Evolutionary conservation across 2,888 invertebrate species (phyloP).

Genomic region (Eristalinus sepulchralis): DNA sequence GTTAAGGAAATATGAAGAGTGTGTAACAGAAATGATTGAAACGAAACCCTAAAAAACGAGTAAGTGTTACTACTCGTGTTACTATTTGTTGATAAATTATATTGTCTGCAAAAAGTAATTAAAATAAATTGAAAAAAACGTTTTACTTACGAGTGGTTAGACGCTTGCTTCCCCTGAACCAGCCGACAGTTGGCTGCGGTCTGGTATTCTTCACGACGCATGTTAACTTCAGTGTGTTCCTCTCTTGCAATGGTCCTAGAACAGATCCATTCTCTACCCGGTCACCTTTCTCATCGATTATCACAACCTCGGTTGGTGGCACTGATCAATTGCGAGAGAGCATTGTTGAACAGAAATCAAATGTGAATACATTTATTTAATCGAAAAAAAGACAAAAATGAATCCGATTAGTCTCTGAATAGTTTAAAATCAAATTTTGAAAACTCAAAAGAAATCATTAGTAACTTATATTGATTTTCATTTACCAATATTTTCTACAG

Average conservation of each 20-base stretch:
- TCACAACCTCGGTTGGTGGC: slow-evolving; percentile 89
- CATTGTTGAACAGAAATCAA: slow-evolving; percentile 11
- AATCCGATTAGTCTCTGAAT: slow-evolving; percentile 61
- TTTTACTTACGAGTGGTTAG: slow-evolving; percentile 82
- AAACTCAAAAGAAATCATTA: slow-evolving; percentile 30
- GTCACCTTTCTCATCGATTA: slow-evolving; percentile 85
- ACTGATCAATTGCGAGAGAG: slow-evolving; percentile 82
- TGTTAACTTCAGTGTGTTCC: slow-evolving; percentile 78
- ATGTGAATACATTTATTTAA: slow-evolving; percentile 1
- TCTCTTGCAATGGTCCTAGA: slow-evolving; percentile 80
- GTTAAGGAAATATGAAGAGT: too few species aligned
- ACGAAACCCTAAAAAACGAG: too few species aligned
- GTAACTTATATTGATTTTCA: slow-evolving; percentile 68
- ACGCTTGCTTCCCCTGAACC: slow-evolving; percentile 89
- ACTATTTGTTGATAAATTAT: too few species aligned
- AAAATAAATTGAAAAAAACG: not conserved
- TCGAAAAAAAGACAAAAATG: slow-evolving; percentile 63
- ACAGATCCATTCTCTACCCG: slow-evolving; percentile 83
- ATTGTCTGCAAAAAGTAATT: not conserved
- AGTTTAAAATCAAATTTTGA: not conserved
- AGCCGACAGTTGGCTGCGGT: slow-evolving; percentile 91
- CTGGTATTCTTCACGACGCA: slow-evolving; percentile 88
- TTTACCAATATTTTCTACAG: slow-evolving; percentile 80
- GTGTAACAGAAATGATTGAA: too few species aligned
- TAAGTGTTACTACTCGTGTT: too few species aligned